Conservation (phyloP, 2,888 invertebrate species). For the Cistogaster globosa region DNA sequence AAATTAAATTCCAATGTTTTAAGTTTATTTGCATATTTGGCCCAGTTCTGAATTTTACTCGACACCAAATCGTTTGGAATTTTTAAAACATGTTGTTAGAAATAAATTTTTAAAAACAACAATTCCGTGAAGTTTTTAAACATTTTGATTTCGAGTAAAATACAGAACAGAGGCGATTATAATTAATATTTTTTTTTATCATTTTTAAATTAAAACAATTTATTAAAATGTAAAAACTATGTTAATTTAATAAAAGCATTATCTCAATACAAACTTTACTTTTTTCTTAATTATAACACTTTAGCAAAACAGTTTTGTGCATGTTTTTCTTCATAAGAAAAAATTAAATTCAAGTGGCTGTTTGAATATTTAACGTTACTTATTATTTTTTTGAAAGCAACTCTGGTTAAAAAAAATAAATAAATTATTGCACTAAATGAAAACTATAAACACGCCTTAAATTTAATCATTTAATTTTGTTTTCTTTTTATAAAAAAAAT, state of each 20-base stretch:
- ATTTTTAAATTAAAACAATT: background rate
- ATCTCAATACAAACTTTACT: background rate
- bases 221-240: background rate
- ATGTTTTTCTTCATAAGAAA: background rate
- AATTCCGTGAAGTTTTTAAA: too few species aligned
- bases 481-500: background rate
- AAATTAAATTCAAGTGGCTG: constrained; percentile 17
- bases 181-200: background rate
- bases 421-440: background rate
- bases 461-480: background rate
- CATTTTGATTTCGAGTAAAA: too few species aligned
- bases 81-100: too few species aligned
- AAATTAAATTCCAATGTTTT: too few species aligned
- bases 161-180: too few species aligned
- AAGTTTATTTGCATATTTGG: too few species aligned
- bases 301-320: background rate
- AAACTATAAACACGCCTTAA: constrained; percentile 8
- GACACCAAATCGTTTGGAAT: too few species aligned
- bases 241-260: background rate
- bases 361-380: constrained; percentile 41
- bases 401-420: background rate
- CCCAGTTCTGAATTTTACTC: too few species aligned
- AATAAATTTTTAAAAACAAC: too few species aligned
- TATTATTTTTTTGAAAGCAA: constrained; percentile 6
- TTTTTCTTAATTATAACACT: background rate